Evolutionary conservation across 1,140 invertebrate genomes (phyloP).

Genomic region (Pygmarrhopalites habei): DNA sequence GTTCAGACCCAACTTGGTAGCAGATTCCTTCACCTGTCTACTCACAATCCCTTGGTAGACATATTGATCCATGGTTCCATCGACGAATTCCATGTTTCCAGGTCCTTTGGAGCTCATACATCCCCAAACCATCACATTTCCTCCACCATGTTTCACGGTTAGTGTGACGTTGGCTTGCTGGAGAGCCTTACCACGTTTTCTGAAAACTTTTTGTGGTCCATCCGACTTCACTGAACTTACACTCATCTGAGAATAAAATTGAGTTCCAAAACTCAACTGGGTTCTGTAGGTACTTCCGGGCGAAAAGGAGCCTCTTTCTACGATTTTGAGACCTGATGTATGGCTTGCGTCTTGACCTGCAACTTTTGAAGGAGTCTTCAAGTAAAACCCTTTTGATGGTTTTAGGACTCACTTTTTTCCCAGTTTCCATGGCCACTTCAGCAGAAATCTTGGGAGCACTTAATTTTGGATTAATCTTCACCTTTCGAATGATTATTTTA

Average conservation of each 20-base stretch:
- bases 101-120: conserved; percentile 41
- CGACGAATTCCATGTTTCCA: conserved; percentile 41
- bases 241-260: conserved; percentile 13
- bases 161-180: background rate
- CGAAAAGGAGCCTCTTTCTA: conserved; percentile 1
- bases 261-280: background rate
- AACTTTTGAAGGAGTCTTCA: too few species aligned
- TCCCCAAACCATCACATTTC: conserved; percentile 43
- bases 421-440: too few species aligned
- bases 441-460: too few species aligned
- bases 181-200: conserved; percentile 28
- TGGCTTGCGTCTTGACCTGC: too few species aligned
- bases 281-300: background rate
- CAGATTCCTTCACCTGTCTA: conserved; percentile 36
- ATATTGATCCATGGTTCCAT: conserved; percentile 42
- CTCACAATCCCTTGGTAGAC: conserved; percentile 39
- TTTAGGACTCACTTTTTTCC: too few species aligned
- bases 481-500: too few species aligned
- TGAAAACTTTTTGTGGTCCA: conserved; percentile 34
- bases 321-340: background rate
- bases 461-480: too few species aligned
- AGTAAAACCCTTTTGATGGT: too few species aligned
- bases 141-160: conserved; percentile 43
- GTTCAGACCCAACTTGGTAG: conserved; percentile 26
- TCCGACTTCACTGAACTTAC: conserved; percentile 10